Evolutionary conservation across 2,113 vertebrate genomes (phyloP), one percentile per base, ranked within the genome.

Genomic region (Platysternon megacephalum): DNA sequence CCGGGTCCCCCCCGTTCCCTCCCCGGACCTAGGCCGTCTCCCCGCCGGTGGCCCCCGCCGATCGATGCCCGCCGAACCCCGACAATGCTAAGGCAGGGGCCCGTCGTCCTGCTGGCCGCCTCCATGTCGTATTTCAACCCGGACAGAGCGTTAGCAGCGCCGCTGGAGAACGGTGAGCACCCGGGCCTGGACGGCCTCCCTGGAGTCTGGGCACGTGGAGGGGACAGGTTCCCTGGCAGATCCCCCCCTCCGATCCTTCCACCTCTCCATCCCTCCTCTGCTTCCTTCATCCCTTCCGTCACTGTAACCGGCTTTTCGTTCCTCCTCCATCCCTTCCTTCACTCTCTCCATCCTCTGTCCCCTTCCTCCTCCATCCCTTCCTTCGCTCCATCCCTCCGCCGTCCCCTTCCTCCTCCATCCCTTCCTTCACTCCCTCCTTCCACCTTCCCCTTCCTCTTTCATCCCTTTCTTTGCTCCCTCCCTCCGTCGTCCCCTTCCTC

Each of bases 121-220:
- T 98, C 98, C 96, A 98, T 99, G 98, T 98, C 98, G 94, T 98
- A 98, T 98, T 98, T 99, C 96, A 98, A 98, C 98, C 98, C 98
- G 90, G 98, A 99, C 96, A 98, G 98, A 98, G 98, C 98, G 87
- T 98, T 99, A 94, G 99, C 99, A 98, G 99, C 98, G 96, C 99
- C 99, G 97, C 98, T 99, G 98, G 98, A 99, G 96, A 99, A 99
- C 97, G 99, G 99, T 99, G 98, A 99, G 99, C 96, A 74, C 86
- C 87, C 84, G 86, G 22, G 85, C 90, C 53, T 44, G 29, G 52
- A 7, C 4, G 7, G 52, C 48, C 35, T 53, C 35, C 17, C 53
- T 8, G 61, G 35, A 4, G 61, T 29, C 46, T 82, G 35, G 80
- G 46, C 80, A 22, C 16, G 53, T 19, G 88, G n/a, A 21, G 39